A percentile compares a stretch with the other conserved stretches of the same genome.
Evolutionary conservation across 2,888 invertebrate species (phyloP).

Genomic region (Lasioglossum zephyrum): DNA sequence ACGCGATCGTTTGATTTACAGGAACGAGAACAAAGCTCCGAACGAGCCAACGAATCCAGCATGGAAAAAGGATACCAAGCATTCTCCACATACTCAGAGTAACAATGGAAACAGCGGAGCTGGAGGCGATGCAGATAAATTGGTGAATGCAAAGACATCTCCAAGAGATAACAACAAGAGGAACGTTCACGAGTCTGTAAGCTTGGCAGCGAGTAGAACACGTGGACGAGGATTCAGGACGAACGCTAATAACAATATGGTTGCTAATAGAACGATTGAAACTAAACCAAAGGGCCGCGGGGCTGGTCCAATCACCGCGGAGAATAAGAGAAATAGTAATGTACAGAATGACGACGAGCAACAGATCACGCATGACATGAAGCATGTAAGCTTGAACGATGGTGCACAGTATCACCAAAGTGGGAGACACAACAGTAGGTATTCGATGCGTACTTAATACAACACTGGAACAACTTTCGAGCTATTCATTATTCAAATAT

Average conservation of each 20-base stretch:
- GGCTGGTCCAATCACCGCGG: conserved; percentile 71
- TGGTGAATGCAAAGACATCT: conserved; percentile 65
- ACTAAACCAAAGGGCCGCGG: conserved; percentile 81
- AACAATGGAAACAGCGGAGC: conserved; percentile 74
- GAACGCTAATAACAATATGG: conserved; percentile 79
- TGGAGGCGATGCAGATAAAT: conserved; percentile 73
- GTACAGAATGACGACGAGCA: conserved; percentile 77
- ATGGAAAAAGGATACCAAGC: conserved; percentile 80
- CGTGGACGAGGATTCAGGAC: conserved; percentile 82
- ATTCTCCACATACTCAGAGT: conserved; percentile 72
- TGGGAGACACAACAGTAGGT: conserved; percentile 79
- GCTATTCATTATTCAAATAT: neutral
- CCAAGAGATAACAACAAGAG: conserved; percentile 77
- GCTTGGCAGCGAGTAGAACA: conserved; percentile 75
- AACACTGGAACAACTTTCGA: neutral
- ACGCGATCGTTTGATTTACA: conserved; percentile 54
- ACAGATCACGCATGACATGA: conserved; percentile 79
- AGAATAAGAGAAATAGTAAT: conserved; percentile 76
- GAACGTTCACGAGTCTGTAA: conserved; percentile 79
- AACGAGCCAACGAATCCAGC: conserved; percentile 79
- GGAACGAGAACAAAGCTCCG: conserved; percentile 80
- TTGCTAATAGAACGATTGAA: conserved; percentile 78
- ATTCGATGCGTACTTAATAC: neutral
- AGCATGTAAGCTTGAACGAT: conserved; percentile 78
- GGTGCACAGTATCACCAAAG: conserved; percentile 76